Conservation (phyloP, 2,113 vertebrate species). For the Pandion haliaetus region DNA sequence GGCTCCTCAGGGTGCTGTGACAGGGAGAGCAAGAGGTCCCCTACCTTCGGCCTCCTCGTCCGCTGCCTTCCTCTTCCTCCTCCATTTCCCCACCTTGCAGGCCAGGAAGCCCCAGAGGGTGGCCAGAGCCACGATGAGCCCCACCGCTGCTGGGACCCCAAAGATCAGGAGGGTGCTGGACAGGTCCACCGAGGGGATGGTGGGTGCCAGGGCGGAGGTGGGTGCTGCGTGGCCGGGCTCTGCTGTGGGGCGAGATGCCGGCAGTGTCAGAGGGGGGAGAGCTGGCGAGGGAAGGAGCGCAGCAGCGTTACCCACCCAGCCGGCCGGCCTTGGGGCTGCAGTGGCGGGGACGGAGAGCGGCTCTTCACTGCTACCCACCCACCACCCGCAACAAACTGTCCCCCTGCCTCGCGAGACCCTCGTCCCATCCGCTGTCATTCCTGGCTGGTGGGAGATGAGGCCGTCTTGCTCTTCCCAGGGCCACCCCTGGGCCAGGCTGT, state of each 20-base stretch:
- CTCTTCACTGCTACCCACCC: background rate
- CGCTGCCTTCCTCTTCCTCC: background rate
- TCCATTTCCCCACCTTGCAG: background rate
- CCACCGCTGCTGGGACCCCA: background rate
- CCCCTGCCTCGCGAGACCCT: background rate
- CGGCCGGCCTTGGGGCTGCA: rapidly evolving
- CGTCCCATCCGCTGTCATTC: rapidly evolving
- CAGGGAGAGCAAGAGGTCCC: background rate
- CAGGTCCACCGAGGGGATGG: background rate
- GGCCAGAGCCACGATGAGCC: background rate
- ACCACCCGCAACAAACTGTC: rapidly evolving
- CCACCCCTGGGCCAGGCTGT: background rate
- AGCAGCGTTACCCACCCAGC: background rate
- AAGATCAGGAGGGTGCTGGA: background rate
- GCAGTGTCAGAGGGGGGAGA: background rate
- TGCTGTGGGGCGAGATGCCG: background rate
- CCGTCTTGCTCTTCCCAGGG: background rate
- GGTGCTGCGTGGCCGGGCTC: background rate
- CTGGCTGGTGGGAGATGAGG: background rate
- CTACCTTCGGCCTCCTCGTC: constrained; percentile 40
- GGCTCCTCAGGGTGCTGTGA: background rate
- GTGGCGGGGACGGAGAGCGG: background rate
- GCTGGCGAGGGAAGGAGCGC: background rate
- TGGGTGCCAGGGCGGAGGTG: background rate
- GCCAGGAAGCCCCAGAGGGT: constrained; percentile 2